phyloP scores from a whole-genome alignment of 2,797 vertebrate genomes.

The Balearica regulorum region DNA sequence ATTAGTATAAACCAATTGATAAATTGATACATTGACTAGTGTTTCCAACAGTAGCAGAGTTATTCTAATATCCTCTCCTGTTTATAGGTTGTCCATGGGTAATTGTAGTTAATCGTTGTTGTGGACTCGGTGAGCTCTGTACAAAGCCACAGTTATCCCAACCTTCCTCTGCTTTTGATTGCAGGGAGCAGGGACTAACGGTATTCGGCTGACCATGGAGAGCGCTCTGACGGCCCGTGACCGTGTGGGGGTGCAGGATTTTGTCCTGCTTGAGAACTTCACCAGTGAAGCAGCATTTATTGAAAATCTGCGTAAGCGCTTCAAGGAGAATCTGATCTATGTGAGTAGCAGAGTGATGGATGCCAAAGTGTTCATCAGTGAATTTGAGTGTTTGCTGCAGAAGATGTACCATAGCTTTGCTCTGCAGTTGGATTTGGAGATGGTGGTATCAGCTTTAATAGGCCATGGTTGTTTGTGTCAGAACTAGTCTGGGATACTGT shows the following conservation, averaged over 20 bases:
- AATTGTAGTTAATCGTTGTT: not conserved
- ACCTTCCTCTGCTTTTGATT: not conserved
- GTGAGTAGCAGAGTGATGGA: slow-evolving; percentile 70
- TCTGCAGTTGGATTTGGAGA: not conserved
- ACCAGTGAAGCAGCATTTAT: slow-evolving; percentile 96
- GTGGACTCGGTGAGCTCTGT: not conserved
- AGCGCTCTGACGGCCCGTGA: slow-evolving; percentile 96
- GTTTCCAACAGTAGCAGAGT: not conserved
- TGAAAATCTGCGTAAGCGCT: slow-evolving; percentile 93
- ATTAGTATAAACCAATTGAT: not conserved
- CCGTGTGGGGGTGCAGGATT: slow-evolving; percentile 96
- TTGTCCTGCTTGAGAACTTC: slow-evolving; percentile 96
- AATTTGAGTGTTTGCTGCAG: not conserved
- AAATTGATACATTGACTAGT: fast-evolving
- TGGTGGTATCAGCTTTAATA: not conserved
- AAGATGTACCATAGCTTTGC: fast-evolving
- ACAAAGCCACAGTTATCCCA: not conserved
- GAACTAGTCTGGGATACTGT: not conserved
- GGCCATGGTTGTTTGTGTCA: not conserved
- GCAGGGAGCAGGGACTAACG: slow-evolving; percentile 88
- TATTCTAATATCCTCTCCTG: not conserved
- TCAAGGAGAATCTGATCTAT: slow-evolving; percentile 97
- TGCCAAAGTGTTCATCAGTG: fast-evolving
- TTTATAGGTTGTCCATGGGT: not conserved
- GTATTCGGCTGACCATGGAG: slow-evolving; percentile 93